Percentiles rank a stretch among this genome's conserved stretches.
These are phyloP conservation scores for Sus scrofa DNA, from an alignment of 2,113 vertebrate species.

Conservation along the genomic window DNA sequence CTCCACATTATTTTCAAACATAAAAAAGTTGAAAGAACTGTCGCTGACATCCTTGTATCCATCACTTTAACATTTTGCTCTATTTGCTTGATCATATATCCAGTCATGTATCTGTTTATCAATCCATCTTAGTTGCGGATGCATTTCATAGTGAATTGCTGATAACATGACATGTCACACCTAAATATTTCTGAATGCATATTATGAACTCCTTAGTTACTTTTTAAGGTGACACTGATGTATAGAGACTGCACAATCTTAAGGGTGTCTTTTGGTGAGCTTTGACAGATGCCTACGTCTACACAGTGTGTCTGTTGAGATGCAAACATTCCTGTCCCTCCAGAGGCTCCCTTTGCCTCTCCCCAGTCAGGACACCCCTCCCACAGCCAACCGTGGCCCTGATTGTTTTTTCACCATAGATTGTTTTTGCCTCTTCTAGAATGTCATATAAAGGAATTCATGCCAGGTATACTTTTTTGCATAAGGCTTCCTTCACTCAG, in stretches of 20 bases:
- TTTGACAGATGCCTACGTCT: not conserved
- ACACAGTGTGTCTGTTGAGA: not conserved
- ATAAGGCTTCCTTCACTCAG: not conserved
- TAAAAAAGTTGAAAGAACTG: not conserved
- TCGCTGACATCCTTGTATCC: not conserved
- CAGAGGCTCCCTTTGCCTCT: not conserved
- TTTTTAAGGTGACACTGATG: constrained; percentile 5
- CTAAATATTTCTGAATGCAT: not conserved
- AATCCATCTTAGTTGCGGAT: not conserved
- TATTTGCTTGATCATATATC: not conserved
- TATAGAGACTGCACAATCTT: not conserved
- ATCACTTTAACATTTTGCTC: not conserved
- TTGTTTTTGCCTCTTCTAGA: constrained; percentile 24
- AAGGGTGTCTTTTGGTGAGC: not conserved
- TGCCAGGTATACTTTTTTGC: not conserved
- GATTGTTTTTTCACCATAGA: not conserved
- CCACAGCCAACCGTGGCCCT: not conserved
- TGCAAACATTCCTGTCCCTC: not conserved
- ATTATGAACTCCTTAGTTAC: not conserved
- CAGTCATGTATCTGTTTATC: not conserved
- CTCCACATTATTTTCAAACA: not conserved
- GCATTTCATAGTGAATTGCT: not conserved
- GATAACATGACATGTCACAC: not conserved
- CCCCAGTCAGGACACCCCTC: not conserved
- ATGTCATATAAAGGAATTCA: not conserved